Evolutionary conservation across 2,888 invertebrate species (phyloP), one percentile per base, ranked within the genome.

Genomic region (Darwinula stevensoni): DNA sequence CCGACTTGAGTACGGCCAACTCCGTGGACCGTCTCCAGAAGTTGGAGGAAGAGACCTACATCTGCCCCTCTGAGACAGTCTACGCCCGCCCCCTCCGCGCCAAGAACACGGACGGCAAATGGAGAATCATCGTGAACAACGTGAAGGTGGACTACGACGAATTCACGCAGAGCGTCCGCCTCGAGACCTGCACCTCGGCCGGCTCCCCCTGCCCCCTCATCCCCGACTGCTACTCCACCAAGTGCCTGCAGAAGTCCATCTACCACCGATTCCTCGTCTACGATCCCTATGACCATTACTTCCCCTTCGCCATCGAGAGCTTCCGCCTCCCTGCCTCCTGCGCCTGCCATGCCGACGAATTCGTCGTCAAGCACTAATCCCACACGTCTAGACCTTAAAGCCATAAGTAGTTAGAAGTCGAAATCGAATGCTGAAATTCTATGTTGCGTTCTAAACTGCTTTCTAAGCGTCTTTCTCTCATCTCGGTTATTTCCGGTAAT

Each of bases 251-350:
- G 36, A 43, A 42, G 35, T 37, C 34, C 32, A 34, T 39, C 31
- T 42, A 42, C 36, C 42, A 42, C 33, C 36, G 42, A 12, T 40
- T 43, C 36, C 36, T 43, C 31, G 38, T 41, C 32, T 42, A 37
- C 34, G 40, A 43, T 32, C 36, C 42, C 11, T 40, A 39, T 28
- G 40, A 44, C 31, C 36, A 40, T 27, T 40, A 43, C 35, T 41
- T 41, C 34, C 44, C 43, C 9, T 44, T 44, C 38, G 37, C 41
- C 18, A 38, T 44, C 22, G 44, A 41, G 29, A 38, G 32, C 18
- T 44, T 44, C 39, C 38, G 40, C 34, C 35, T 44, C 17, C 42
- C 43, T 4, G 36, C 41, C 22, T 35, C 39, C 29, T 44, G 44
- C 31, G 39, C 42, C 18, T 43, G 43, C 32, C 27, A 37, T 9